Evolutionary conservation across 1,140 invertebrate genomes (phyloP).

Genomic region (Camponotus floridanus): DNA sequence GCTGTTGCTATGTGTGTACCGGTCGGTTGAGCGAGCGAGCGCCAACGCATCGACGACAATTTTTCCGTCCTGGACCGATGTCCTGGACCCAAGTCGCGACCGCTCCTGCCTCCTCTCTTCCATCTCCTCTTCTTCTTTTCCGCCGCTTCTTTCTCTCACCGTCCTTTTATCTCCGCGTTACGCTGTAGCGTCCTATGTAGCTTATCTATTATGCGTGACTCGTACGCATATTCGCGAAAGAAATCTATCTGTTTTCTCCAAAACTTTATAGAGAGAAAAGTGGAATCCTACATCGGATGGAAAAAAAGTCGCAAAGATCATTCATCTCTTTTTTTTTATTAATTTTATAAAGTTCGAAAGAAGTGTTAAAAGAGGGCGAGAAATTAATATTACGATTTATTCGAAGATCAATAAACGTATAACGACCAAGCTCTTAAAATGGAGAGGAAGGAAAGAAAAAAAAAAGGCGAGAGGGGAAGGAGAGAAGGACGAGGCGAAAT

Average conservation of each 20-base stretch:
- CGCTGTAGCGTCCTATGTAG: neutral
- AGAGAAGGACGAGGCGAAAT: neutral
- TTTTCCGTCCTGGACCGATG: slow-evolving; percentile 68
- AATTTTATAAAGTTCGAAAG: neutral
- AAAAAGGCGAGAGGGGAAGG: neutral
- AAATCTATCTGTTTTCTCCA: neutral
- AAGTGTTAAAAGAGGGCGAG: neutral
- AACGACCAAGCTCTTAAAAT: slow-evolving; percentile 2
- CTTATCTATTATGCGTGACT: slow-evolving; percentile 32
- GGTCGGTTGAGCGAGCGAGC: slow-evolving; percentile 25
- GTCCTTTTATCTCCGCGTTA: slow-evolving; percentile 30
- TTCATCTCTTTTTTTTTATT: neutral
- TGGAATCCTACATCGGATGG: neutral
- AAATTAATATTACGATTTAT: neutral
- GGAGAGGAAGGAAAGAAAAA: neutral
- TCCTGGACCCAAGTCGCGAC: slow-evolving; percentile 10
- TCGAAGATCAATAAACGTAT: neutral
- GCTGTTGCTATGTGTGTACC: slow-evolving; percentile 81
- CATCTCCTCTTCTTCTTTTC: neutral
- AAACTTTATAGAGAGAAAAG: neutral
- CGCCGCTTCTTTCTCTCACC: slow-evolving; percentile 19
- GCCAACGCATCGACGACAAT: slow-evolving; percentile 70
- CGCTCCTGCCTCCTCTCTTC: neutral
- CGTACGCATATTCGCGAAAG: neutral
- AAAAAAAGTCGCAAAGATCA: neutral